Conservation (phyloP, 2,888 invertebrate species). For the Ornithoptera priamus region DNA sequence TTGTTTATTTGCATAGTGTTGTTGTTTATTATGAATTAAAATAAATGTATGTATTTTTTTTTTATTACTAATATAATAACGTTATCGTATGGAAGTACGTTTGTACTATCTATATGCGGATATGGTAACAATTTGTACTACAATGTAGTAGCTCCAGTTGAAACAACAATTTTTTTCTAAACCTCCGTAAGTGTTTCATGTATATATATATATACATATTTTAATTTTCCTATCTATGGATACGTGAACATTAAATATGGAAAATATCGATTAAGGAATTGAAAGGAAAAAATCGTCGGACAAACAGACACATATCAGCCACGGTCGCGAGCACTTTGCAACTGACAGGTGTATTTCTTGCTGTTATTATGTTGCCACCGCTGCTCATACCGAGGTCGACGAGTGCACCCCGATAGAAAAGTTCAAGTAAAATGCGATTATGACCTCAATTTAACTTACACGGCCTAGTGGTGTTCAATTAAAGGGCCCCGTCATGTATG, state of each 20-base stretch:
- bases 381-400: slow-evolving; percentile 16
- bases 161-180: not conserved
- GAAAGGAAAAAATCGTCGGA: not conserved
- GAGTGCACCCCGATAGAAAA: slow-evolving; percentile 3
- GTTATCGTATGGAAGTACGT: no score
- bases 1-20: no score
- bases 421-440: slow-evolving; percentile 17
- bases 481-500: not conserved
- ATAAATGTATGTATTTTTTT: no score
- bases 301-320: slow-evolving; percentile 11
- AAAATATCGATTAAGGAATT: slow-evolving; percentile 1
- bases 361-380: slow-evolving; percentile 4
- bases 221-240: not conserved
- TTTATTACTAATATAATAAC: no score
- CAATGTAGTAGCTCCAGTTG: no score
- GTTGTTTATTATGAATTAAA: no score
- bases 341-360: slow-evolving; percentile 25
- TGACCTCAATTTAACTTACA: slow-evolving; percentile 3
- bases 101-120: no score
- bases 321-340: slow-evolving; percentile 5
- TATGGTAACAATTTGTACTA: no score
- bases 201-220: not conserved
- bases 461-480: slow-evolving; percentile 10
- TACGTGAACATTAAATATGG: not conserved
- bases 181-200: no score